These are phyloP conservation scores for Petrocephalus zakoni DNA, from an alignment of 2,113 vertebrate species.

Conservation along the genomic window DNA sequence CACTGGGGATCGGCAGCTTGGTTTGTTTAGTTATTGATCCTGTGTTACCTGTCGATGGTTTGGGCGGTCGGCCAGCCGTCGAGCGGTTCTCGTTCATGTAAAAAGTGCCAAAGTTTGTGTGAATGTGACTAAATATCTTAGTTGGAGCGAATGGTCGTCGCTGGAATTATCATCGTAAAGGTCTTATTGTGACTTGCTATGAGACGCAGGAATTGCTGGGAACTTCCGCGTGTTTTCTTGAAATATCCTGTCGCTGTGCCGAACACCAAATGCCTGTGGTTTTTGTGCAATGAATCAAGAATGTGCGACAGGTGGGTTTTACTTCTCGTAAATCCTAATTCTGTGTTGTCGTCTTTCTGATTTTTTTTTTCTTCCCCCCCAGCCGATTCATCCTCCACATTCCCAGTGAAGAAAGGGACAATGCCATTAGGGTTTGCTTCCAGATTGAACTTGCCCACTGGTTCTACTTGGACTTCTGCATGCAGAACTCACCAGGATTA, in stretches of 20 bases:
- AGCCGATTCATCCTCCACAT: constrained; percentile 99
- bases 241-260: background rate
- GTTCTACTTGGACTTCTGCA: constrained; percentile 99
- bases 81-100: background rate
- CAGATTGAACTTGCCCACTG: constrained; percentile 98
- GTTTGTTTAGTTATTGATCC: background rate
- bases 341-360: constrained; percentile 26
- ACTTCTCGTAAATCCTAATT: background rate
- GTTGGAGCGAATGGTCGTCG: background rate
- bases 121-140: background rate
- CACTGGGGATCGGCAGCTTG: background rate
- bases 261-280: background rate
- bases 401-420: constrained; percentile 96
- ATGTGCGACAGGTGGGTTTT: background rate
- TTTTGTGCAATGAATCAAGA: background rate
- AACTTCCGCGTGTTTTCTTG: background rate
- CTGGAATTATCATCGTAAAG: background rate
- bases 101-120: background rate
- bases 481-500: constrained; percentile 90
- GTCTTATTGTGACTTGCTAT: background rate
- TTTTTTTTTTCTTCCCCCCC: constrained; percentile 25
- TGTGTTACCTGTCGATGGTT: background rate
- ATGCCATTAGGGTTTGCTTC: constrained; percentile 97
- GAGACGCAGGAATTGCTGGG: background rate
- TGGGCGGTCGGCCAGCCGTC: background rate